Evolutionary conservation across 2,797 vertebrate genomes (phyloP).

Genomic region (Pangasius macronema): DNA sequence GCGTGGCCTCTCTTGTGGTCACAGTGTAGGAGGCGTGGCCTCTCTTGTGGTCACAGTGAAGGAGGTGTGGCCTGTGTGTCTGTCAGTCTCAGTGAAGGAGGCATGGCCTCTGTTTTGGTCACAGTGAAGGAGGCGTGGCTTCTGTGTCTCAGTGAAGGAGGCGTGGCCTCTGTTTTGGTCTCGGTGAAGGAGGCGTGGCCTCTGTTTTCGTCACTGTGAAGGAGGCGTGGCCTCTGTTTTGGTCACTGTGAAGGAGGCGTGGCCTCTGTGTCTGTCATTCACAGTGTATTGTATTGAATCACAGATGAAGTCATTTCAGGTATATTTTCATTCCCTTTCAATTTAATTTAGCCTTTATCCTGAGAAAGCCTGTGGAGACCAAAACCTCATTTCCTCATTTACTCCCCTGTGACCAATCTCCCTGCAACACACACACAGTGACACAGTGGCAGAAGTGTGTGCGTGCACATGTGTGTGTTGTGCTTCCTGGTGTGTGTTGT

Average conservation of each 20-base stretch:
- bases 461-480: background rate
- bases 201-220: background rate
- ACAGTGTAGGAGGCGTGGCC: too few species aligned
- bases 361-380: background rate
- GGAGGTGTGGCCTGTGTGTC: too few species aligned
- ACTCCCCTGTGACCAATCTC: constrained; percentile 6
- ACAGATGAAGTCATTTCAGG: background rate
- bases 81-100: background rate
- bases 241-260: background rate
- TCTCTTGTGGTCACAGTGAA: too few species aligned
- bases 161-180: background rate
- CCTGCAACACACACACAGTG: background rate
- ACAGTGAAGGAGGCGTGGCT: background rate
- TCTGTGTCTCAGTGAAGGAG: background rate
- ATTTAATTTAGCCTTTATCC: constrained; percentile 3
- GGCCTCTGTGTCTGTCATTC: background rate
- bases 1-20: too few species aligned
- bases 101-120: background rate
- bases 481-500: constrained; percentile 5
- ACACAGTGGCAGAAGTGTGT: background rate
- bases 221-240: background rate
- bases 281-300: background rate
- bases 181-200: background rate
- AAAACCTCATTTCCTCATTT: constrained; percentile 20
- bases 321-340: constrained; percentile 5